Percentiles rank a stretch among this genome's conserved stretches.
Evolutionary conservation across 2,888 invertebrate species (phyloP).

Genomic region (Drosophila nr. perissopoda): DNA sequence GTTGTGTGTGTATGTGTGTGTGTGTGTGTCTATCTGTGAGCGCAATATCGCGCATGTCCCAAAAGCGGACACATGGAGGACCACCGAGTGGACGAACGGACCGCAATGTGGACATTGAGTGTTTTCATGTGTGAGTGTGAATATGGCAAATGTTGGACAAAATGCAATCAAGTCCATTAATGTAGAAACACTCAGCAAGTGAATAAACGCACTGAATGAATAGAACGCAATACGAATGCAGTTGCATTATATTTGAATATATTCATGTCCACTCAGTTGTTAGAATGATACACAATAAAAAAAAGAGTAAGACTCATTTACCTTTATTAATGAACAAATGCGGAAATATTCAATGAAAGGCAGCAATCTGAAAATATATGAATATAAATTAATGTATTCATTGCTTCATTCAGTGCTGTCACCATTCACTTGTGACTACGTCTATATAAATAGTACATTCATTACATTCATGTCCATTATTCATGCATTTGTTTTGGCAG

Average conservation of each 20-base stretch:
- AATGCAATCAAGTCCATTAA: slow-evolving; percentile 20
- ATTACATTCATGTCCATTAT: background rate
- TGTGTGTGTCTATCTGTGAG: slow-evolving; percentile 28
- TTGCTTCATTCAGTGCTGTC: background rate
- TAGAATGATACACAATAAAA: background rate
- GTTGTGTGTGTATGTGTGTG: slow-evolving; percentile 4
- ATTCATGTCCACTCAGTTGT: background rate
- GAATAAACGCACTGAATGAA: background rate
- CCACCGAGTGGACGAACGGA: slow-evolving; percentile 61
- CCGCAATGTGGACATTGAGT: slow-evolving; percentile 35
- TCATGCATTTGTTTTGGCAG: background rate
- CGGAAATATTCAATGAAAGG: background rate
- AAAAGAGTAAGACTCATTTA: background rate
- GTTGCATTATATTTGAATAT: background rate
- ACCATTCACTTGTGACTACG: background rate
- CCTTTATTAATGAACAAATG: background rate
- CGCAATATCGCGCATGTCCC: slow-evolving; percentile 71
- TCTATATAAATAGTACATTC: background rate
- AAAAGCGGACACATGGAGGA: slow-evolving; percentile 61
- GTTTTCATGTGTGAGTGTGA: slow-evolving; percentile 9
- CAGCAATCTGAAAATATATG: background rate
- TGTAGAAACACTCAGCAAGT: slow-evolving; percentile 7
- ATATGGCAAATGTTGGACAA: slow-evolving; percentile 1
- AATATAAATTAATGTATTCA: background rate
- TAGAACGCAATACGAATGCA: slow-evolving; percentile 5